Evolutionary conservation across 1,140 invertebrate species (phyloP), one percentile per base, ranked within the genome.

Genomic region (Saccostrea echinata): DNA sequence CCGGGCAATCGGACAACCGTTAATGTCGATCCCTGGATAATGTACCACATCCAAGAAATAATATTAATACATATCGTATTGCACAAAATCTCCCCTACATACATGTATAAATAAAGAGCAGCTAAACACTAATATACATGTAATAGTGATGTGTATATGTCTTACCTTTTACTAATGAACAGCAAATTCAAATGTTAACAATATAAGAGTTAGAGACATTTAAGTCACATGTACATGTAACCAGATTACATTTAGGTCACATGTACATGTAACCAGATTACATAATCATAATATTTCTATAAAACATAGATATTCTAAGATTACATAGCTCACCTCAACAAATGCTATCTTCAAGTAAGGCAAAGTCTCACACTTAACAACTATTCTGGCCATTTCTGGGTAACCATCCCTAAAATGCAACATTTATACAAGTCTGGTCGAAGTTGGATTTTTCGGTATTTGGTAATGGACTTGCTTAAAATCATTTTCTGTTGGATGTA

Each of bases 91-190:
- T n/a, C 55, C n/a, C 55, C 55, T n/a, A 18, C 4, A 61, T 61
- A 43, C 4, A 43, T 43, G 4, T 43, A 21, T 61, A 61, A 76
- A 76, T 27, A 27, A 30, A 30, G 30, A 35, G 68, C 68, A 18
- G 11, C 68, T 76, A 76, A 33, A 76, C 24, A 76, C 68, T 76
- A 76, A 76, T 27, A 76, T 18, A 61, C 1, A 61, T 18, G 55
- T 6, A 61, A 18, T 21, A 21, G 13, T 21, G 18, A 4, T 30
- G 68, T 35, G 68, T 30, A 76, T 9, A 30, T 30, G 13, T 71
- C 68, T 76, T 76, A 76, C 68, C 68, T 76, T 33, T 76, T 76
- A 76, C 68, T 76, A 33, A 76, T 76, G 68, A 76, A 27, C 8
- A 35, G 27, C 27, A 76, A 33, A 76, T 76, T 13, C 16, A 76